Evolutionary conservation across 2,113 vertebrate genomes (phyloP).

Genomic region (Pseudopipra pipra): DNA sequence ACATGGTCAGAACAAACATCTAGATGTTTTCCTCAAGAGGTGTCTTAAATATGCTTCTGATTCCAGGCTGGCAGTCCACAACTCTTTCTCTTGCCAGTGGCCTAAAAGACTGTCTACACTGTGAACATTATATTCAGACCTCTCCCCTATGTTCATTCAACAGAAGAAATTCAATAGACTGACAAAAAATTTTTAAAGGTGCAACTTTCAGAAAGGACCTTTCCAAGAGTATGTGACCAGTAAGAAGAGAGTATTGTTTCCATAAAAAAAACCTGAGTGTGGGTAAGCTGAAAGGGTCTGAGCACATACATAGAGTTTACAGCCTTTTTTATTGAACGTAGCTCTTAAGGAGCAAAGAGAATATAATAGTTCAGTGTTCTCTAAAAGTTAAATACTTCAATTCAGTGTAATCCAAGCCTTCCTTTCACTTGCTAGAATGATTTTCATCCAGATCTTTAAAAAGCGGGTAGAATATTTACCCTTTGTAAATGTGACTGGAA

Average conservation of each 20-base stretch:
- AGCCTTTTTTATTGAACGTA: background rate
- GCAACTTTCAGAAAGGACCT: background rate
- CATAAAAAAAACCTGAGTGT: accelerated
- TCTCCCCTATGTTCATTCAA: background rate
- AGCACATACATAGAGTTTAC: background rate
- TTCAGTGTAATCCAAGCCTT: background rate
- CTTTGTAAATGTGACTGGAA: conserved; percentile 15
- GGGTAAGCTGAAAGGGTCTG: background rate
- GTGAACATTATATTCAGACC: background rate
- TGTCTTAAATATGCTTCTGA: background rate
- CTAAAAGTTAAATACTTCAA: background rate
- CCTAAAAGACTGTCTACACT: background rate
- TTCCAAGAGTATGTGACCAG: background rate
- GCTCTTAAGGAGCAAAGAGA: background rate
- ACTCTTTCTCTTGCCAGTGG: background rate
- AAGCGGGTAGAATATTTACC: background rate
- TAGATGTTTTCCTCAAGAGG: background rate
- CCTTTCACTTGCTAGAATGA: background rate
- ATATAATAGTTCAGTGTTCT: background rate
- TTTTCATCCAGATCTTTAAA: background rate
- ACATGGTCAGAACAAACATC: background rate
- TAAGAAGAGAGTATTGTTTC: background rate
- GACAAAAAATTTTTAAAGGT: background rate
- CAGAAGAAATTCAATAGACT: background rate
- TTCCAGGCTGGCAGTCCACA: background rate